These are phyloP conservation scores for Watsonalla cultraria DNA, from an alignment of 2,888 invertebrate genomes.

Conservation along the genomic window DNA sequence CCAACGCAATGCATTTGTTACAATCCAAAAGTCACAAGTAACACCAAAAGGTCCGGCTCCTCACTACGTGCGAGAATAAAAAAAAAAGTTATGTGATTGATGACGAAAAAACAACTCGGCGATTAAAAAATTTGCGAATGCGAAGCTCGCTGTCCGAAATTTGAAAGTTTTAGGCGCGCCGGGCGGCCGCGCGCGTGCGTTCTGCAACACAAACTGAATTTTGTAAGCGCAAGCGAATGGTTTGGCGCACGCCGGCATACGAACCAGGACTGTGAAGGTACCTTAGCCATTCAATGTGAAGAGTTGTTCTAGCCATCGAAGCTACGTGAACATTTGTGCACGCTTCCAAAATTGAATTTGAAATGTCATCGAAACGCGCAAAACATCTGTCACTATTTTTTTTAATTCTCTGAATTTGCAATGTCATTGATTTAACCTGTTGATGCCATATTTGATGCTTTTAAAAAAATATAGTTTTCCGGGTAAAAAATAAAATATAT, in stretches of 20 bases:
- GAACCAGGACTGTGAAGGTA: conserved; percentile 64
- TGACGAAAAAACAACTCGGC: conserved; percentile 22
- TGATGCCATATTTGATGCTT: not conserved
- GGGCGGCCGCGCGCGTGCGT: conserved; percentile 70
- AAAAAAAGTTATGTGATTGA: conserved; percentile 25
- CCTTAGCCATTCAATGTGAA: conserved; percentile 42
- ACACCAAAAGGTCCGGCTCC: conserved; percentile 31
- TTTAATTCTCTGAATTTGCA: not conserved
- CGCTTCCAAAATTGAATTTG: conserved; percentile 5
- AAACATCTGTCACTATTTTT: not conserved
- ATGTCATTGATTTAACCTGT: not conserved
- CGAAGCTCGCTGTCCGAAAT: conserved; percentile 52
- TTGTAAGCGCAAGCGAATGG: conserved; percentile 66
- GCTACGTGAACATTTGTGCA: conserved; percentile 7
- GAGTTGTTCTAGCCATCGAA: conserved; percentile 22
- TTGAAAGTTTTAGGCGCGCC: conserved; percentile 65
- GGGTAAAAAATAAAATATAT: no score
- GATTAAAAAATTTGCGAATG: conserved; percentile 29
- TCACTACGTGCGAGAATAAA: conserved; percentile 23
- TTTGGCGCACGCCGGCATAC: conserved; percentile 43
- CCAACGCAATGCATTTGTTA: conserved; percentile 64
- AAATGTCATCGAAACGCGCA: not conserved
- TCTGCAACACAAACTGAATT: conserved; percentile 71
- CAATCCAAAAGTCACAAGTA: conserved; percentile 63
- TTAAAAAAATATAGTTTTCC: no score